Evolutionary conservation across 2,888 invertebrate species (phyloP), one percentile per base, ranked within the genome.

Genomic region (Thymelicus acteon): DNA sequence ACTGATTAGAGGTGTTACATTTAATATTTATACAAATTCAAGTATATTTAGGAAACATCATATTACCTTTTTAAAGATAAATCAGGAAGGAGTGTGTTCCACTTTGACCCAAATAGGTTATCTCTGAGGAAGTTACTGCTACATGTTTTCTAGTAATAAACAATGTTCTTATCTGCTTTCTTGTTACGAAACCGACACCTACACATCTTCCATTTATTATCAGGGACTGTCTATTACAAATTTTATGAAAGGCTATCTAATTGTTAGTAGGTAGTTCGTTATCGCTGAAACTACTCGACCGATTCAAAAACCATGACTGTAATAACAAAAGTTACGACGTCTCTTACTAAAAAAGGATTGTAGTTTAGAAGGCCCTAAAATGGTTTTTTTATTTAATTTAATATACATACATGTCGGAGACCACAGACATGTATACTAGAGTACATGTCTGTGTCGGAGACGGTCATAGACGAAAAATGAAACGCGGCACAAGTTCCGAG

Each of bases 71-170:
- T 54, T 54, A 24, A 8, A 54, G 8, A 54, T 54, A 54, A 54
- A 54, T 54, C 19, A 24, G 6, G 54, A 64, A 24, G 6, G 54
- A 64, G 64, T 54, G 54, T 64, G 54, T 64, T 64, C 64, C 54
- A 52, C 64, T 64, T 54, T 54, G 40, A 15, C 64, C 64, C 19
- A 54, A 3, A 24, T 64, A 40, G 12, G 64, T 44, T 64, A 64
- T 64, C 64, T 62, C 19, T 44, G 49, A 54, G 54, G 37, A 64
- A 64, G 64, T 64, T 64, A 64, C 19, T 15, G 40, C 13, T 64
- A 44, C 39, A 54, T 54, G 54, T 64, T 64, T 54, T 64, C 64
- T 64, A 64, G 44, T 54, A 19, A 64, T 64, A 64, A 52, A 64
- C 24, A 54, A 39, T 40, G 49, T 37, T 64, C 19, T 64, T 54